phyloP scores from a whole-genome alignment of 1,140 invertebrate species.

The Odontomachus brunneus region DNA sequence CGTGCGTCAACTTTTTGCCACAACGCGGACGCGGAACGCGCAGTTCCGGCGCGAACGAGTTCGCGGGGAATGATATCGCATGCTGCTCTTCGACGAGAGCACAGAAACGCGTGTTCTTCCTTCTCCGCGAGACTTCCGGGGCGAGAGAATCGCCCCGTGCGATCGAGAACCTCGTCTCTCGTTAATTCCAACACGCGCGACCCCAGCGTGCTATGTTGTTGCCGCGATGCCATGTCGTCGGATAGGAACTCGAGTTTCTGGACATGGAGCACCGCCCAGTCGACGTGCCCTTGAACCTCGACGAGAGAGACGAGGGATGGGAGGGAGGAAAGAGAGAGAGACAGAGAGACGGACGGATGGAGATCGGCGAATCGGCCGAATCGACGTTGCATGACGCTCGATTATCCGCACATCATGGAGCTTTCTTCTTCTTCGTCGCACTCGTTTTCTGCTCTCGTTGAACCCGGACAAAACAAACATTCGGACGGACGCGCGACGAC shows the following conservation, averaged over 20 bases:
- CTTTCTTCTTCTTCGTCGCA: constrained; percentile 44
- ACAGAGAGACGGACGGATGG: constrained; percentile 30
- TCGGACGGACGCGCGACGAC: constrained; percentile 67
- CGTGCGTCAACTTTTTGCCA: neutral
- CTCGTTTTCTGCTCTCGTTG: constrained; percentile 29
- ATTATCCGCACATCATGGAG: constrained; percentile 64
- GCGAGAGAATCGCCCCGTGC: no score
- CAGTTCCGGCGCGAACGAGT: neutral
- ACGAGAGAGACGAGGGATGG: neutral
- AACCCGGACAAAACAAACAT: constrained; percentile 74
- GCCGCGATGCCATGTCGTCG: neutral
- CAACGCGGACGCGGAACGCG: neutral
- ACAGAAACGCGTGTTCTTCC: neutral
- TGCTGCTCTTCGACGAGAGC: neutral
- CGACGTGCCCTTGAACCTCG: constrained; percentile 29
- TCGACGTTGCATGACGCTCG: constrained; percentile 70
- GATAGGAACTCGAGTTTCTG: neutral
- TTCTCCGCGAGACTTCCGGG: neutral
- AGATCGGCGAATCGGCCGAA: constrained; percentile 40
- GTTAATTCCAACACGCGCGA: neutral
- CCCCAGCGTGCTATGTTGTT: no score
- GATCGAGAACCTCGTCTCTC: no score
- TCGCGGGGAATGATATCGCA: neutral
- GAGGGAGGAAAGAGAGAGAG: neutral
- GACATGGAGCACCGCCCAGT: constrained; percentile 4